Evolutionary conservation across 1,140 invertebrate genomes (phyloP), one percentile per base, ranked within the genome.

Genomic region (Cephus cinctus): DNA sequence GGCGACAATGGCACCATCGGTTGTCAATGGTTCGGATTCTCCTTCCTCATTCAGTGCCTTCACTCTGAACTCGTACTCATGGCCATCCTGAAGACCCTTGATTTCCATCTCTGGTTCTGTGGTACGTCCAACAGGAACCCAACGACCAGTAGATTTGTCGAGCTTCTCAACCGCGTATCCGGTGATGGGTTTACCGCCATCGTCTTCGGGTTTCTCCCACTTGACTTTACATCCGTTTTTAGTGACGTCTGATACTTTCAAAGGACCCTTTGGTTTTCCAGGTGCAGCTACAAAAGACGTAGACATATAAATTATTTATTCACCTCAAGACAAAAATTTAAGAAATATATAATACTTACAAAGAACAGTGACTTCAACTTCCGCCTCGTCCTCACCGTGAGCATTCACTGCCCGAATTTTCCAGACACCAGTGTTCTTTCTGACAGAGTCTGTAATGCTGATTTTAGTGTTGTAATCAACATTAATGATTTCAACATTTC

Each of bases 21-120:
- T 94, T 61, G 91, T 88, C 36, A 98, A 69, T 15, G 95, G 94
- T 62, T 98, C 96, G 16, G 94, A 96, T 77, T 96, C 94, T 3
- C 97, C 98, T 78, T 98, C 94, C 40, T 95, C 92, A 66, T 99
- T 99, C 34, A 98, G 83, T n/a, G 97, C 96, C 67, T 91, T 96
- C 0, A 99, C 95, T 54, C 96, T 83, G 80, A 98, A 98, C 72
- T 96, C 86, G 75, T 98, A 98, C 63, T 95, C 90, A 67, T 97
- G 92, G 15, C 93, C 94, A 70, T 95, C 92, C 63, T 89, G 86
- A 34, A 98, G 80, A 35, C 94, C 94, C 64, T 91, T 92, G 21
- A 98, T 84, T 56, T 96, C 90, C 81, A 92, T 86, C 76, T 94
- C 90, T 0, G 91, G 88, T 59, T 93, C 90, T 56, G 84, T 83